These are phyloP conservation scores for Tinea pellionella DNA, from an alignment of 2,888 invertebrate species.

Conservation along the genomic window DNA sequence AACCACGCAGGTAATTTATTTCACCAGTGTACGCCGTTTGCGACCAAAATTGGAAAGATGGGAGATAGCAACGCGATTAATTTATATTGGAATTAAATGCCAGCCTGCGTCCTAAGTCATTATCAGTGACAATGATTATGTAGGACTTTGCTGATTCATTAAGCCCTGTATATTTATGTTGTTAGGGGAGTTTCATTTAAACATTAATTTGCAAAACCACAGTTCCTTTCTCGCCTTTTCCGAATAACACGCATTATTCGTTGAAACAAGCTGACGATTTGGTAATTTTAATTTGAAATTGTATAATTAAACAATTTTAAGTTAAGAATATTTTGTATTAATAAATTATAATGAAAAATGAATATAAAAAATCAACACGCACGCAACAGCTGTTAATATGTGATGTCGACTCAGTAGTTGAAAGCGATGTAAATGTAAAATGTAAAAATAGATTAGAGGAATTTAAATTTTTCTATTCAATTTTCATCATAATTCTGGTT, in stretches of 20 bases:
- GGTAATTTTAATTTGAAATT: background rate
- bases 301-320: background rate
- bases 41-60: constrained; percentile 6
- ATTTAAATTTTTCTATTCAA: too few species aligned
- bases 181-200: background rate
- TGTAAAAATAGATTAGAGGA: too few species aligned
- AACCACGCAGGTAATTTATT: background rate
- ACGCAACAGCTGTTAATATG: too few species aligned
- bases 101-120: background rate
- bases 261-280: background rate
- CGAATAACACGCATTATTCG: background rate
- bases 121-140: background rate
- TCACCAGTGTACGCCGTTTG: background rate
- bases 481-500: too few species aligned
- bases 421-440: too few species aligned
- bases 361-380: too few species aligned
- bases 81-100: background rate
- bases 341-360: too few species aligned
- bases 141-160: background rate
- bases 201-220: background rate
- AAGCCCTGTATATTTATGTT: background rate
- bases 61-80: background rate
- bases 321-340: too few species aligned
- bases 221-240: background rate
- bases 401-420: too few species aligned